Evolutionary conservation across 2,113 vertebrate species (phyloP).

Genomic region (Protomyctophum bolini): DNA sequence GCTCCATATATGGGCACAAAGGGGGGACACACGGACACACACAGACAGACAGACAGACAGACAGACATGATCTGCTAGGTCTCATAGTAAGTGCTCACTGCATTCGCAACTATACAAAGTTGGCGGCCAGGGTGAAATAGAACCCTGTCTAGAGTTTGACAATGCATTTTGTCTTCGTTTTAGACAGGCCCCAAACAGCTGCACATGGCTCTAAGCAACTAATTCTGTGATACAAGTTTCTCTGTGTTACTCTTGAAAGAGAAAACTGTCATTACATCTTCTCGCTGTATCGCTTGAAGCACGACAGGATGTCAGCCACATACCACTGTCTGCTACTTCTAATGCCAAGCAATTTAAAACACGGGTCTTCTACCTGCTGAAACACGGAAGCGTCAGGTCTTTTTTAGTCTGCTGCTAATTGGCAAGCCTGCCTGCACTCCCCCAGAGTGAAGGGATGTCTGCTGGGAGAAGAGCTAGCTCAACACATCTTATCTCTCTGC

Average conservation of each 20-base stretch:
- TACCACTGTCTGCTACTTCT: conserved; percentile 34
- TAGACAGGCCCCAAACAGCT: too few species aligned
- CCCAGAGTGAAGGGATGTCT: conserved; percentile 54
- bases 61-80: too few species aligned
- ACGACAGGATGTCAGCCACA: conserved; percentile 33
- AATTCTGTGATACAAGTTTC: conserved; percentile 55
- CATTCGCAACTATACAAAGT: too few species aligned
- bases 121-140: too few species aligned
- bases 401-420: conserved; percentile 67
- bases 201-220: conserved; percentile 19
- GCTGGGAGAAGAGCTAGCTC: conserved; percentile 49
- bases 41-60: too few species aligned
- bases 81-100: too few species aligned
- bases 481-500: conserved; percentile 56
- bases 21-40: too few species aligned
- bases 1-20: too few species aligned
- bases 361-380: conserved; percentile 55
- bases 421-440: conserved; percentile 59
- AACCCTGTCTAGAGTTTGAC: too few species aligned
- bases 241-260: conserved; percentile 55
- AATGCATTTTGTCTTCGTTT: too few species aligned
- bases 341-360: conserved; percentile 54
- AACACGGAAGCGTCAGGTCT: conserved; percentile 46
- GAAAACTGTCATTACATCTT: conserved; percentile 46
- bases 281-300: conserved; percentile 39